Percentiles rank a stretch among this genome's conserved stretches.
Evolutionary conservation across 2,797 vertebrate species (phyloP).

Genomic region (Lagorchestes hirsutus): DNA sequence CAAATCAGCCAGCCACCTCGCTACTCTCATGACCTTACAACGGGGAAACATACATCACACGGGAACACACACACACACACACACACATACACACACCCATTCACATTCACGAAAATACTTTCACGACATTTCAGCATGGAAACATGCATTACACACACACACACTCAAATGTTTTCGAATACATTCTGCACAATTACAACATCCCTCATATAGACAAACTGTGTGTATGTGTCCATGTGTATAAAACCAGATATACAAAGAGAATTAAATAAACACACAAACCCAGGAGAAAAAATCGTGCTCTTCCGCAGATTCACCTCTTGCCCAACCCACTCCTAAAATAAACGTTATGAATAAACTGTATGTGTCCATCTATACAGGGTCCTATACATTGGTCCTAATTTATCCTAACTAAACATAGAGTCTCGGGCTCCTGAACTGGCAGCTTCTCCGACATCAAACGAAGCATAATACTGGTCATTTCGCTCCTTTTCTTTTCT

Average conservation of each 20-base stretch:
- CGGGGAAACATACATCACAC: not conserved
- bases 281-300: not conserved
- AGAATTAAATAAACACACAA: not conserved
- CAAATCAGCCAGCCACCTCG: not conserved
- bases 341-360: not conserved
- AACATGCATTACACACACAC: not conserved
- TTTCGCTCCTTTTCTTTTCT: constrained; percentile 28
- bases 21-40: not conserved
- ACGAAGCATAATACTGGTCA: not conserved
- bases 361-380: not conserved
- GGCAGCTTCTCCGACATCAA: not conserved
- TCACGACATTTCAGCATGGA: not conserved
- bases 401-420: not conserved
- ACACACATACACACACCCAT: constrained; percentile 11
- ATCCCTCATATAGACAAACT: not conserved
- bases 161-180: not conserved
- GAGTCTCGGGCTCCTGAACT: constrained; percentile 14
- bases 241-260: constrained; percentile 10
- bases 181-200: not conserved
- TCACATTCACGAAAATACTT: constrained; percentile 19
- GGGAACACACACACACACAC: not conserved
- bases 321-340: not conserved
- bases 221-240: constrained; percentile 29
- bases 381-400: not conserved
- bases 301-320: not conserved